These are phyloP conservation scores for Trogon melanurus DNA, from an alignment of 2,113 vertebrate genomes.

Conservation along the genomic window DNA sequence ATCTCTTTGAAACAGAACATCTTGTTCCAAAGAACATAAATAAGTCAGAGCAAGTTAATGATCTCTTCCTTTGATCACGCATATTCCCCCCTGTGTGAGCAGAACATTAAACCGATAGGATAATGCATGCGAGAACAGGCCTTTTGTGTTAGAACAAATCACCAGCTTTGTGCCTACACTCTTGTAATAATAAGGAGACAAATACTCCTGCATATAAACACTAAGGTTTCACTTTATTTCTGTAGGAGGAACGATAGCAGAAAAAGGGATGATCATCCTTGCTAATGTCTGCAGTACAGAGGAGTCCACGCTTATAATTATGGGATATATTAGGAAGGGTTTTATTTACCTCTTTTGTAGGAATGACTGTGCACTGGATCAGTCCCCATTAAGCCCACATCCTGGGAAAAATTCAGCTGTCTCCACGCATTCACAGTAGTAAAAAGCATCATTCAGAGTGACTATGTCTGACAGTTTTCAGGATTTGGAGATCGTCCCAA, in stretches of 20 bases:
- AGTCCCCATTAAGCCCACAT: background rate
- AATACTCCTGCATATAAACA: background rate
- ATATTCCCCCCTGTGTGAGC: background rate
- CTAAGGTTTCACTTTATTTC: background rate
- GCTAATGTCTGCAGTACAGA: background rate
- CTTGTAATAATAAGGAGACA: background rate
- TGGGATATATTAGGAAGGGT: background rate
- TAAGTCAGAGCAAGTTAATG: constrained; percentile 39
- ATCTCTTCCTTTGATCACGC: constrained; percentile 20
- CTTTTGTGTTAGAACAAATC: background rate
- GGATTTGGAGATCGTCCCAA: background rate
- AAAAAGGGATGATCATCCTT: background rate
- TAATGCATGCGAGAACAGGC: background rate
- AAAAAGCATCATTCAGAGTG: background rate
- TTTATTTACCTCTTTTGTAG: background rate
- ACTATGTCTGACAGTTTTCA: background rate
- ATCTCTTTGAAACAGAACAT: background rate
- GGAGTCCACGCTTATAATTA: background rate
- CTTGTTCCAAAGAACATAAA: constrained; percentile 63
- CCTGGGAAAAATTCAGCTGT: background rate
- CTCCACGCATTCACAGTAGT: background rate
- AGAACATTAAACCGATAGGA: background rate
- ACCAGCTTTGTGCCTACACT: background rate
- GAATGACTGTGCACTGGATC: background rate
- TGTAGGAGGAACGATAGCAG: background rate